Base-by-base conservation (phyloP, 1,140 invertebrate genomes). In the Charaxes varanes region DNA sequence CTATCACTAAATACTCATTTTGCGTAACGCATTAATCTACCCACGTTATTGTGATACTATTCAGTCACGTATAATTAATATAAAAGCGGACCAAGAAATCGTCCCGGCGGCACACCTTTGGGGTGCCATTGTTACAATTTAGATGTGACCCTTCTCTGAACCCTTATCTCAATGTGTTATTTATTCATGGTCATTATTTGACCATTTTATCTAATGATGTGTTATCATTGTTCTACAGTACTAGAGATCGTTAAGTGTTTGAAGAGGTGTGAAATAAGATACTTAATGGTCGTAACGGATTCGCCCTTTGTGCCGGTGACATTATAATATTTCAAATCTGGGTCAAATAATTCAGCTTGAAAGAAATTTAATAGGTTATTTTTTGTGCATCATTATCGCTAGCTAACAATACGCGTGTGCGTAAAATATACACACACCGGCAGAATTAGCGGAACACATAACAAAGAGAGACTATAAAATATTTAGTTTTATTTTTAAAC, bases 141-240 rank as follows among this genome's bases (percentile, higher is more conserved):
- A 69, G 56, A 61, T 65, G 49, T 51, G 64, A 68, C 71, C 68
- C 65, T 53, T 53, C 48, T 53, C 45, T 42, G 44, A 41, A 57
- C 52, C 70, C 65, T 74, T 73, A 78, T 81, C 73, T 77, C 54
- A 68, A 53, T 64, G 41, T 54, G 73, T 77, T 71, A 78, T 81
- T 81, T 79, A 79, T 81, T 81, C 70, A 79, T 76, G 77, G 77
- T 79, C 77, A 81, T 81, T 78, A 81, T 81, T 81, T 81, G 77
- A 77, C 72, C 77, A 70, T 81, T 79, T 81, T 58, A 62, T 68
- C 67, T 81, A 81, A 81, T 81, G 77, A 79, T 77, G 66, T 66
- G 63, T 53, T 51, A 64, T 65, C 68, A 60, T 81, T 81, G 77
- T 81, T 81, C 74, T 80, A 42, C 62, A 56, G 32, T 44, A 40